Evolutionary conservation across 2,888 invertebrate genomes (phyloP), one percentile per base, ranked within the genome.

Genomic region (Metalampra italica): DNA sequence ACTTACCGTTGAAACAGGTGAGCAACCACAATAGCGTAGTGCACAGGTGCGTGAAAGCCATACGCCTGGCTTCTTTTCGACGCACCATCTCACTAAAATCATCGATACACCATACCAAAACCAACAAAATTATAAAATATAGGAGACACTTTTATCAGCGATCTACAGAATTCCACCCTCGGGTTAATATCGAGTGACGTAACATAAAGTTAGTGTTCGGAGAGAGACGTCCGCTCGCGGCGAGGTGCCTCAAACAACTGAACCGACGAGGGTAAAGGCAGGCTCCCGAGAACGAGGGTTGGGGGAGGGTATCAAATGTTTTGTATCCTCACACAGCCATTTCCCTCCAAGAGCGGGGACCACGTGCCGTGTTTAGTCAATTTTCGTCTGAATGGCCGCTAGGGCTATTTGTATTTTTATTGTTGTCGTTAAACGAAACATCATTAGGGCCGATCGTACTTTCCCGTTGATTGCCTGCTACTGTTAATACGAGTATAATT

Each of bases 1-100:
- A 86, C 88, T 82, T 80, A 88, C 88, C 85, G 66, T 81, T 76
- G 54, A 85, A 79, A 77, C 82, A 85, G 70, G 78, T 77, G 76
- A 83, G 59, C 67, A 87, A 62, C 83, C 83, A 86, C 65, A 88
- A 58, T 46, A 85, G 59, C 50, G 75, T 66, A 48, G 77, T 71
- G 70, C 81, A 83, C 57, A 82, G 62, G 59, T 78, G 80, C 75
- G 74, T 70, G 64, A 78, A 70, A 62, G 71, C 68, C 61, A 72
- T 72, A 72, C 78, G 74, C 68, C 71, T 76, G 59, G 70, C 71
- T 67, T 70, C 75, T 60, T 77, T 73, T 68, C 76, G 74, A 59
- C 77, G 81, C 81, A 82, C 80, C 86, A 85, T 86, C 71, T 70
- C 81, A 82, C 78, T 73, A 70, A 68, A 73, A 78, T 76, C 72